Evolutionary conservation across 2,113 vertebrate species (phyloP).

Genomic region (Syngnathus typhle): DNA sequence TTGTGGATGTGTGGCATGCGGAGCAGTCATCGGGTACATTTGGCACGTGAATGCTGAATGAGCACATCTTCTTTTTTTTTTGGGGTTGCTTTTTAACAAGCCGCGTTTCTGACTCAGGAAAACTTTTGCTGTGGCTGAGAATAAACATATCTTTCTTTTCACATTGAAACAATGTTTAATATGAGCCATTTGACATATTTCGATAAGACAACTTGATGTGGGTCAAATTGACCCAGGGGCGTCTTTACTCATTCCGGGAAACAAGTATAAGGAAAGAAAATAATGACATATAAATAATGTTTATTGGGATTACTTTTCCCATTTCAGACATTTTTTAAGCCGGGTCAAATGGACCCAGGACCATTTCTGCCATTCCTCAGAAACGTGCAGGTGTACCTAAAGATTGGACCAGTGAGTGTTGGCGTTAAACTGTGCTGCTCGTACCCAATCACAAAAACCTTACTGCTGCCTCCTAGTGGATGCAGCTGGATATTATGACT

Average conservation of each 20-base stretch:
- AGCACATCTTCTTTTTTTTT: conserved; percentile 9
- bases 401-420: neutral
- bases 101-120: no score
- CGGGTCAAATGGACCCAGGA: neutral
- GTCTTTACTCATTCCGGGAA: neutral
- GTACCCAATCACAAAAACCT: conserved; percentile 12
- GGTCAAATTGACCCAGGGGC: neutral
- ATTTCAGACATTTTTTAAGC: neutral
- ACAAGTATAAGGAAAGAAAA: neutral
- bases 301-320: neutral
- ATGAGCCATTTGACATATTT: neutral
- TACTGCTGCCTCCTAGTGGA: conserved; percentile 56
- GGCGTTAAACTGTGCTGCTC: neutral
- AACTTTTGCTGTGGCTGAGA: no score
- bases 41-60: conserved; percentile 23
- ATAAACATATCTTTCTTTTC: no score
- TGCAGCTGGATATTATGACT: neutral
- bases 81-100: no score
- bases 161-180: no score
- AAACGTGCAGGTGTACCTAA: neutral
- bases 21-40: conserved; percentile 27
- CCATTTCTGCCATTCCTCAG: neutral
- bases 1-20: conserved; percentile 24
- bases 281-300: neutral
- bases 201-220: neutral